Conservation (phyloP, 2,888 invertebrate species). For the Mechanitis messenoides region DNA sequence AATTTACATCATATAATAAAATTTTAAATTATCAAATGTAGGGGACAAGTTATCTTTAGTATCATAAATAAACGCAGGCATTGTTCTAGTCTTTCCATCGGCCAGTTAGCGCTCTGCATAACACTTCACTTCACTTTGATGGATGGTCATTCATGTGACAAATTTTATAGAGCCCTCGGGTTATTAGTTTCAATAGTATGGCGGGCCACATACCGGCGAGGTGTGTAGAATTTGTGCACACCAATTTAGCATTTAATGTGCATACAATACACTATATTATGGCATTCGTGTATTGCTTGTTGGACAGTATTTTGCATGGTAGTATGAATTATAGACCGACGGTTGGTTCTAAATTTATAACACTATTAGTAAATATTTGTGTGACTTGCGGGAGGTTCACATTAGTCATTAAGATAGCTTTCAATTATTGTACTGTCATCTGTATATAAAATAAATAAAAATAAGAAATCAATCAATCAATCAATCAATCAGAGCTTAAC, state of each 20-base stretch:
- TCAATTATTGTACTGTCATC: background rate
- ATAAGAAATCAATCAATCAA: no score
- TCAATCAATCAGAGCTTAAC: no score
- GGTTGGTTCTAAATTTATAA: slow-evolving; percentile 32
- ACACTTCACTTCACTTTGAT: slow-evolving; percentile 44
- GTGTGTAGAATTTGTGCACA: slow-evolving; percentile 11
- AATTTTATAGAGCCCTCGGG: slow-evolving; percentile 43
- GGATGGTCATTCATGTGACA: slow-evolving; percentile 43
- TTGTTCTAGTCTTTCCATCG: slow-evolving; percentile 22
- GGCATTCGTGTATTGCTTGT: background rate
- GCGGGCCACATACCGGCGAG: slow-evolving; percentile 20
- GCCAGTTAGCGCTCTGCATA: slow-evolving; percentile 32
- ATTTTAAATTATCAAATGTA: background rate
- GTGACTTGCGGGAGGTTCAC: slow-evolving; percentile 16
- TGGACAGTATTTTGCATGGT: slow-evolving; percentile 6
- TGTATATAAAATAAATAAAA: no score
- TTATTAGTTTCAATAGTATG: slow-evolving; percentile 37
- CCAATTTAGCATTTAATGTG: slow-evolving; percentile 19
- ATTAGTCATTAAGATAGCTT: slow-evolving; percentile 10
- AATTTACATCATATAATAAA: background rate
- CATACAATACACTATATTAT: background rate
- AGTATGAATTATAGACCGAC: slow-evolving; percentile 30
- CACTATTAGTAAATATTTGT: slow-evolving; percentile 32
- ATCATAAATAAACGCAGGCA: slow-evolving; percentile 11
- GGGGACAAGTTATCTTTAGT: background rate